Base-by-base conservation (phyloP, 2,888 invertebrate species). In the Chrysopilus asiliformis region DNA sequence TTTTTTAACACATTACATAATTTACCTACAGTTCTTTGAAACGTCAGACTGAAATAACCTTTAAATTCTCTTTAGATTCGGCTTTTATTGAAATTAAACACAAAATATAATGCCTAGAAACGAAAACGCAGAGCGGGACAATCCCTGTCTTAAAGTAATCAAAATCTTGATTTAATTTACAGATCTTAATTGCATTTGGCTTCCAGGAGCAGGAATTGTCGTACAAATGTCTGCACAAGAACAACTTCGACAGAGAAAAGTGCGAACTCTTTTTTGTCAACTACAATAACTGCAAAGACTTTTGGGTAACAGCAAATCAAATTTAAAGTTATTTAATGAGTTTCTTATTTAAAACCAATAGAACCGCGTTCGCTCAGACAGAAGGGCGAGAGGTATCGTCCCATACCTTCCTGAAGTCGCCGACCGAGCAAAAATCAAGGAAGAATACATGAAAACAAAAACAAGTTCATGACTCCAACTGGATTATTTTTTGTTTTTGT, bases 271-370 rank as follows among this genome's bases (percentile, higher is more conserved):
- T 75, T 54, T 84, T 85, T 53, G 70, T 71, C 24, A 89, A 89
- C 57, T 86, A 85, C 53, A 80, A 74, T 43, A 71, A 67, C 4
- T 89, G 87, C 57, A 79, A 75, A 57, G 72, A 72, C 43, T 87
- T 89, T 64, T 89, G 87, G 89, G 87, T 85, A 68, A 20, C 4
- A 34, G 22, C 14, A 14, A 2, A n/a, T n/a, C n/a, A n/a, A n/a
- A n/a, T 4, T 9, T 3, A 4, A 3, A 38, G n/a, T 35, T 8
- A 1, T 5, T 10, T 3, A 24, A 22, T 9, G 18, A 13, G 24
- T 16, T 10, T 22, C 14, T 27, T 16, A 29, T 35, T 7, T 7
- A 33, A 17, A 12, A 4, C 4, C n/a, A 30, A 15, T 27, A 83
- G 83, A 67, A 67, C 40, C 61, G 66, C 47, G 67, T 82, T 1